phyloP scores from a whole-genome alignment of 2,113 vertebrate genomes.

The Carlito syrichta region DNA sequence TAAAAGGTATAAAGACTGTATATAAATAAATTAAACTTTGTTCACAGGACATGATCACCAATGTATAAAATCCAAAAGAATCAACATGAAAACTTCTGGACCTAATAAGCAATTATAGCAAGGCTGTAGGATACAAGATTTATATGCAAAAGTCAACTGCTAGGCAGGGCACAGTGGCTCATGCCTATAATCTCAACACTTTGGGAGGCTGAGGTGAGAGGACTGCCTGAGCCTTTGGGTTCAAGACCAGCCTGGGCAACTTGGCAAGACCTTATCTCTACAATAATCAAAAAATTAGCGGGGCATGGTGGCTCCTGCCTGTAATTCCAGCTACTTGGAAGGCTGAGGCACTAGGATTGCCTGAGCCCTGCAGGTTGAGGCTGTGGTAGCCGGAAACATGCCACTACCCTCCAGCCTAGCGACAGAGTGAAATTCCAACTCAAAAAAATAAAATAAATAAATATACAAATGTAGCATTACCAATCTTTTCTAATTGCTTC shows the following conservation, averaged over 20 bases:
- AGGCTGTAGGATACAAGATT: neutral
- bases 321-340: neutral
- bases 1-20: neutral
- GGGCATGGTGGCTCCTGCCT: neutral
- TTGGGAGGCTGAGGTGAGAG: neutral
- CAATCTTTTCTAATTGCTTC: neutral
- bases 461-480: neutral
- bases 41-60: neutral
- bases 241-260: neutral
- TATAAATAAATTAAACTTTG: neutral
- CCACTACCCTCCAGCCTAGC: neutral
- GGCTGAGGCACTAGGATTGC: neutral
- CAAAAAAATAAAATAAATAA: too few relatives aligned
- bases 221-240: neutral
- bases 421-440: neutral
- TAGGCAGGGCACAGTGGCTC: neutral
- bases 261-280: neutral
- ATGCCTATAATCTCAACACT: neutral
- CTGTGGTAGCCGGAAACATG: too few relatives aligned
- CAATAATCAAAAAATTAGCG: neutral
- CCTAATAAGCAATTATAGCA: neutral
- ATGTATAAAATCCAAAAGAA: neutral
- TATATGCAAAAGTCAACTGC: neutral
- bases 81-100: neutral
- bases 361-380: neutral